Base-by-base conservation (phyloP, 2,113 vertebrate genomes). In the Etheostoma spectabile region DNA sequence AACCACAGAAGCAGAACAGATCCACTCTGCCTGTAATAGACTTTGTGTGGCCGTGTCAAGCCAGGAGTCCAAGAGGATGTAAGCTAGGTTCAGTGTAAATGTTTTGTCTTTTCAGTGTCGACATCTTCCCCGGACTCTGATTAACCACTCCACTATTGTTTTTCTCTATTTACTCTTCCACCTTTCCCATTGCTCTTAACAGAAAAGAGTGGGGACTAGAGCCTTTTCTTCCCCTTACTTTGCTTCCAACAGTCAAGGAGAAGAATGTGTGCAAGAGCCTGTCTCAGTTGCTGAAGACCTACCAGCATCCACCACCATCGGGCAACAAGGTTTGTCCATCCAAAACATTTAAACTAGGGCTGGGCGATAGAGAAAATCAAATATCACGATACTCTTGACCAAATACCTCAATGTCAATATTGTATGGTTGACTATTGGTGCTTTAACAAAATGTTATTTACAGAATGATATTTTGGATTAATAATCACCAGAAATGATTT, bases 151-250 rank as follows among this genome's bases (percentile, higher is more conserved):
- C 13, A 35, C 24, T 63, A 11, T 79, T 35, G 48, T 63, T 79
- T 71, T 60, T 69, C 46, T 84, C 55, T 56, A 1, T 55, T 57
- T 52, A 66, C 24, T 45, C 68, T 62, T 24, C 53, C 3, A 73
- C 68, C 27, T 82, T 87, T 76, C 51, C 33, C 30, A 52, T 71
- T 73, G 35, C 35, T 87, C 52, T 82, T 19, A 24, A 10, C 91
- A 99, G 98, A 94, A 99, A 99, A 87, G 98, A 99, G 76, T 99
- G 98, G 98, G 98, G 98, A 16, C 93, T 99, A 74, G 98, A 99
- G 85, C 97, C 97, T 78, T 99, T 99, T 91, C 96, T 99, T 84
- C 98, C 98, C 56, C 96, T 97, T 52, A 97, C 97, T 2, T 94
- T 99, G 60, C 95, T 99, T 74, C 97, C 98, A 83, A 95, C 96